Percentiles rank a stretch among this genome's conserved stretches.
Evolutionary conservation across 1,140 invertebrate species (phyloP).

Genomic region (Diabrotica virgifera): DNA sequence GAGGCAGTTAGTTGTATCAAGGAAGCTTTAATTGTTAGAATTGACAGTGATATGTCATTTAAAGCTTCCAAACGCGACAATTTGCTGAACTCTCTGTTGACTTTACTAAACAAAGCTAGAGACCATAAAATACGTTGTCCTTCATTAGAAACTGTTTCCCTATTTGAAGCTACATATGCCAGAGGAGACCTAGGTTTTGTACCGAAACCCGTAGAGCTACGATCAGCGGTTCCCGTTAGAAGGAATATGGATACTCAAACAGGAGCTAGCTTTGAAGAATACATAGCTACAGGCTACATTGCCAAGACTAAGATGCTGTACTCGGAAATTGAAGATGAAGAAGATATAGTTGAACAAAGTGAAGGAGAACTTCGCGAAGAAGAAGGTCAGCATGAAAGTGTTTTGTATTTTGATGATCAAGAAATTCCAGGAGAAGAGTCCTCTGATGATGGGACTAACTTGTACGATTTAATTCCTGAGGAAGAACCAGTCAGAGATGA

Average conservation of each 20-base stretch:
- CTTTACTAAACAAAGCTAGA: conserved; percentile 54
- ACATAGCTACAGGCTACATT: conserved; percentile 20
- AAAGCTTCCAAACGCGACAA: conserved; percentile 46
- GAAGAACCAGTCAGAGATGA: background rate
- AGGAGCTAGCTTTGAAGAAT: conserved; percentile 39
- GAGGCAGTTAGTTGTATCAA: conserved; percentile 58
- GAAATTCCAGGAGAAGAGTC: conserved; percentile 37
- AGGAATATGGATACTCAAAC: conserved; percentile 35
- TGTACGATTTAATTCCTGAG: conserved; percentile 27
- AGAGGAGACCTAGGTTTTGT: conserved; percentile 44
- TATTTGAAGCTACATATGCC: conserved; percentile 34
- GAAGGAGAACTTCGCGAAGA: conserved; percentile 29
- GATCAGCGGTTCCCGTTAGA: conserved; percentile 31
- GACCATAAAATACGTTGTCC: conserved; percentile 47
- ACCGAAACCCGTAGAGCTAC: conserved; percentile 36
- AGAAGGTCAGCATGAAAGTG: conserved; percentile 29
- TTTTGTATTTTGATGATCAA: conserved; percentile 41
- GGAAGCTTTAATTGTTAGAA: conserved; percentile 55
- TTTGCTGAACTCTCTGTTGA: conserved; percentile 54
- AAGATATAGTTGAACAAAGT: conserved; percentile 16
- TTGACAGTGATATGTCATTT: conserved; percentile 27
- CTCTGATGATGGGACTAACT: conserved; percentile 37
- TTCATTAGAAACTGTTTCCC: conserved; percentile 38
- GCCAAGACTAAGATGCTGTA: conserved; percentile 14
- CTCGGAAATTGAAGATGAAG: conserved; percentile 10